A percentile compares a stretch with the other conserved stretches of the same genome.
Conservation (phyloP, 2,113 vertebrate species). For the Zingel zingel region DNA sequence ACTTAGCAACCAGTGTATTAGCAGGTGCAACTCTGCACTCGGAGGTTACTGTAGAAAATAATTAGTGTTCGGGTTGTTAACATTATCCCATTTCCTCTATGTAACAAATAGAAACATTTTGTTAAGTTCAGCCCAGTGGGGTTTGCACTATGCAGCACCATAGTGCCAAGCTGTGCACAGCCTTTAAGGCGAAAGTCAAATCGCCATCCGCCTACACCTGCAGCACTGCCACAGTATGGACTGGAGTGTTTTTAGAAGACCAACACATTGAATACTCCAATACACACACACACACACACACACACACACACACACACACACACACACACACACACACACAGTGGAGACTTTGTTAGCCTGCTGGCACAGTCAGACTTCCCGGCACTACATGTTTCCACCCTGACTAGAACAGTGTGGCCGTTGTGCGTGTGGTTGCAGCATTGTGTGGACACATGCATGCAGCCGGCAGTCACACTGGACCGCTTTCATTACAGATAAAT, state of each 20-base stretch:
- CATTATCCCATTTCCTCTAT: conserved; percentile 30
- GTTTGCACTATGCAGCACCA: conserved; percentile 43
- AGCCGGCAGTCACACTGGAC: conserved; percentile 52
- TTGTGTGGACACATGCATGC: conserved; percentile 62
- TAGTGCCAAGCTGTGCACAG: conserved; percentile 44
- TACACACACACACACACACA: conserved; percentile 2
- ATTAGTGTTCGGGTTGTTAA: not conserved
- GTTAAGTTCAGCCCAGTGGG: conserved; percentile 30
- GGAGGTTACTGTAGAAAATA: not conserved
- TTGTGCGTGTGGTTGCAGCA: conserved; percentile 59
- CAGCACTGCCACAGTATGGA: conserved; percentile 35
- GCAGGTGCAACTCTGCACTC: conserved; percentile 12
- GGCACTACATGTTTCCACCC: conserved; percentile 70
- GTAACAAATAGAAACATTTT: conserved; percentile 31
- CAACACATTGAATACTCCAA: conserved; percentile 9
- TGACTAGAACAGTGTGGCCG: conserved; percentile 66
- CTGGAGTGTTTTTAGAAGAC: conserved; percentile 49
- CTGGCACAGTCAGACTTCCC: conserved; percentile 60
- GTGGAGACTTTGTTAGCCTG: conserved; percentile 68
- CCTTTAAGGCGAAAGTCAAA: conserved; percentile 42
- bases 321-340: conserved; percentile 53
- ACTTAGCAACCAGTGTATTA: not conserved
- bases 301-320: conserved; percentile 9
- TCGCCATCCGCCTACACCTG: conserved; percentile 41
- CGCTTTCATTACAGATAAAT: conserved; percentile 49